Evolutionary conservation across 1,140 invertebrate genomes (phyloP).

Genomic region (Drosophila cardini): DNA sequence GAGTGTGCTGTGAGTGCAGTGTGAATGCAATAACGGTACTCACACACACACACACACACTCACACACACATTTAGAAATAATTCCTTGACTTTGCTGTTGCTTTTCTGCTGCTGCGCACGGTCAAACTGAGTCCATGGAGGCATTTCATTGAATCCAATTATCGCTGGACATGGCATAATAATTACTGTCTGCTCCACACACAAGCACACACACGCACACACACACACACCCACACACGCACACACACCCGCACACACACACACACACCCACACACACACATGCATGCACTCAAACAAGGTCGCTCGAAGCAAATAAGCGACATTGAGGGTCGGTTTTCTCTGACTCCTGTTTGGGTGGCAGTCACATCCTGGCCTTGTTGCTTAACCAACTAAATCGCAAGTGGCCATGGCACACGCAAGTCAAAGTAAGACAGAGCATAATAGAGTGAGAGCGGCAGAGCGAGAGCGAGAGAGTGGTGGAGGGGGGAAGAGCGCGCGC

Average conservation of each 20-base stretch:
- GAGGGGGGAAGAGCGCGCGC: neutral
- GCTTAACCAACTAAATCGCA: constrained; percentile 73
- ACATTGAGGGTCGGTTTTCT: constrained; percentile 45
- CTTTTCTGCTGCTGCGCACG: constrained; percentile 24
- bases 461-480: neutral
- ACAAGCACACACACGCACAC: constrained; percentile 30
- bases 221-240: constrained; percentile 27
- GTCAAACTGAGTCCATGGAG: constrained; percentile 41
- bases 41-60: neutral
- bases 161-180: constrained; percentile 81
- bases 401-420: constrained; percentile 30
- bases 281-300: constrained; percentile 56
- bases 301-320: constrained; percentile 68
- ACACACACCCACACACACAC: constrained; percentile 12
- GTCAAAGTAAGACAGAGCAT: neutral
- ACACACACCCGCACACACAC: constrained; percentile 34
- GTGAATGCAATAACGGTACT: constrained; percentile 30
- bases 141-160: constrained; percentile 84
- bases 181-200: constrained; percentile 76
- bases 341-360: constrained; percentile 32
- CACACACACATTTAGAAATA: constrained; percentile 1
- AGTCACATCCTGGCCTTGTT: constrained; percentile 70
- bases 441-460: constrained; percentile 4
- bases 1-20: constrained; percentile 20
- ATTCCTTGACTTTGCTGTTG: neutral